Evolutionary conservation across 2,888 invertebrate species (phyloP).

Genomic region (Caradrina clavipalpis): DNA sequence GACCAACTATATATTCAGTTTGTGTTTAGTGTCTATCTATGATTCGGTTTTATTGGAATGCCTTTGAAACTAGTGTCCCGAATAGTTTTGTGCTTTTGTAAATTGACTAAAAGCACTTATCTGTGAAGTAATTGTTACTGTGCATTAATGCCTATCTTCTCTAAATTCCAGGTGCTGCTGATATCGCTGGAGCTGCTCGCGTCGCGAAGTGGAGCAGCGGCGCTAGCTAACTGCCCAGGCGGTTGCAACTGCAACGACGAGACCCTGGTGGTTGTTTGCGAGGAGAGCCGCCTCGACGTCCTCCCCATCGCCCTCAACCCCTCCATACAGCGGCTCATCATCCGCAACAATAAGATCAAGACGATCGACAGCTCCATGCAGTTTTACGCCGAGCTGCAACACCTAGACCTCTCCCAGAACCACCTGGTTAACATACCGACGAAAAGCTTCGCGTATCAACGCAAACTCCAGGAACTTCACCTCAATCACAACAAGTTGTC

Average conservation of each 20-base stretch:
- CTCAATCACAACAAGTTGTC: constrained; percentile 96
- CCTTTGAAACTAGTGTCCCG: constrained; percentile 15
- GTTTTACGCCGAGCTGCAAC: constrained; percentile 96
- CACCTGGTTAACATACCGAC: constrained; percentile 95
- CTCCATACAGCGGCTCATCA: constrained; percentile 95
- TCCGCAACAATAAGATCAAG: constrained; percentile 96
- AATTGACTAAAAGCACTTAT: constrained; percentile 12
- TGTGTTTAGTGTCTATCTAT: constrained; percentile 34
- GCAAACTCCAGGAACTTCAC: constrained; percentile 95
- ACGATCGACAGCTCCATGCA: constrained; percentile 97
- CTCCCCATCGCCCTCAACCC: constrained; percentile 98
- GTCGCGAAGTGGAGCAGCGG: constrained; percentile 87
- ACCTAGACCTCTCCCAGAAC: constrained; percentile 96
- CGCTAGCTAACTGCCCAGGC: constrained; percentile 95
- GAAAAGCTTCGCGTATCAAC: constrained; percentile 95
- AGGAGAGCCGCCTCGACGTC: constrained; percentile 96
- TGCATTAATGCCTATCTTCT: constrained; percentile 52
- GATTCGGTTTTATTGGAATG: constrained; percentile 23
- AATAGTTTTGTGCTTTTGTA: constrained; percentile 10
- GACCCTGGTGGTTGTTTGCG: constrained; percentile 96
- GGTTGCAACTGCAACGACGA: constrained; percentile 98
- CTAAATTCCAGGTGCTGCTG: constrained; percentile 83
- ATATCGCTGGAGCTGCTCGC: constrained; percentile 81
- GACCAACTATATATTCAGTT: constrained; percentile 44
- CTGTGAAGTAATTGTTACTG: constrained; percentile 7